Conservation (phyloP, 1,140 invertebrate species). For the Drosophila simulans region DNA sequence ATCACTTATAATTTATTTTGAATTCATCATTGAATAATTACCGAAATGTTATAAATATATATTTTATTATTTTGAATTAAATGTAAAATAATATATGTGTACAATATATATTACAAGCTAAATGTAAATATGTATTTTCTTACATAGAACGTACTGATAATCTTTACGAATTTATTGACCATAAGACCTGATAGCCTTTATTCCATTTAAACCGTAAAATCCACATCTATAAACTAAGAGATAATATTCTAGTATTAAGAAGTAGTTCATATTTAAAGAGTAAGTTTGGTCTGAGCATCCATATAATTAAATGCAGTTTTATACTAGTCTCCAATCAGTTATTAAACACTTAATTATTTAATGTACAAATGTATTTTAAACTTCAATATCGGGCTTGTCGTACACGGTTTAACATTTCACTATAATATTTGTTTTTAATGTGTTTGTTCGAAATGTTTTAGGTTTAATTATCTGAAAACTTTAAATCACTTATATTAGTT, state of each 20-base stretch:
- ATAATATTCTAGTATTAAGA: not conserved
- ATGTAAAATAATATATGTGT: not conserved
- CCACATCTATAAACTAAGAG: not conserved
- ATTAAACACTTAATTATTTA: not conserved
- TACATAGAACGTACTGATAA: constrained; percentile 38
- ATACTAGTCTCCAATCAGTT: constrained; percentile 29
- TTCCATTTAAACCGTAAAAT: constrained; percentile 15
- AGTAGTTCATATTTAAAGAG: not conserved
- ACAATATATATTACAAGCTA: not conserved
- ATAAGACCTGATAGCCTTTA: constrained; percentile 65
- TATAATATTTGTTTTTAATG: not conserved
- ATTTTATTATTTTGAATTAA: not conserved
- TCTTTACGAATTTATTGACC: constrained; percentile 66
- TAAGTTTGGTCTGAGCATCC: not conserved
- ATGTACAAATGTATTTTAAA: not conserved
- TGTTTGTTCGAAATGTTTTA: not conserved
- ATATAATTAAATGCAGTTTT: constrained; percentile 12
- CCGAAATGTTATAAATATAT: too few species aligned
- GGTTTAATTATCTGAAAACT: not conserved
- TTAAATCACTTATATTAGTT: not conserved
- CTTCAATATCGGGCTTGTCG: not conserved
- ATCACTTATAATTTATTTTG: too few species aligned
- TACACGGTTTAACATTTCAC: not conserved
- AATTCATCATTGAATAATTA: too few species aligned
- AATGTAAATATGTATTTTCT: constrained; percentile 28